Conservation (phyloP, 2,113 vertebrate genomes). For the Catharus minimus region DNA sequence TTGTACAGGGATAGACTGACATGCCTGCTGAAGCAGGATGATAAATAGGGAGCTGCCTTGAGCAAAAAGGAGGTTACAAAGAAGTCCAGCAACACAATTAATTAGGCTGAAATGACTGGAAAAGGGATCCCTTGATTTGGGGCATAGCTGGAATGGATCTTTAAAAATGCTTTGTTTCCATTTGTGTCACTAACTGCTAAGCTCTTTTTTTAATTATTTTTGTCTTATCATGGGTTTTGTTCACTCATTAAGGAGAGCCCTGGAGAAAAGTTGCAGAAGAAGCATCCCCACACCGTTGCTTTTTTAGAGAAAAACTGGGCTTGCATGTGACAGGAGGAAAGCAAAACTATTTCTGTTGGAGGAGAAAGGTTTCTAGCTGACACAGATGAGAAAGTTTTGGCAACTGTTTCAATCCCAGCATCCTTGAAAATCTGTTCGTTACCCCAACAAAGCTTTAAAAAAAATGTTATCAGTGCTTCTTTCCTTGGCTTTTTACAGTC, state of each 20-base stretch:
- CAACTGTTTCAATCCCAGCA: not conserved
- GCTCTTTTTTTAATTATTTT: not conserved
- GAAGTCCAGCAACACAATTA: not conserved
- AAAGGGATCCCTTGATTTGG: not conserved
- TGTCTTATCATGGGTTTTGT: not conserved
- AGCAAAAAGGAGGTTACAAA: not conserved
- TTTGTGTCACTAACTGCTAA: fast-evolving
- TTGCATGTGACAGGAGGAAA: not conserved
- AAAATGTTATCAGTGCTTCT: not conserved
- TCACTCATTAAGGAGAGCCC: not conserved
- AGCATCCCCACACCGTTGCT: not conserved
- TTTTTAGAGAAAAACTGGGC: not conserved
- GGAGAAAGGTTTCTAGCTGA: not conserved
- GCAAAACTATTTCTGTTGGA: not conserved
- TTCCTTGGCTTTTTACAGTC: slow-evolving; percentile 17
- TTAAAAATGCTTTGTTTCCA: not conserved
- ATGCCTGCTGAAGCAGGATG: not conserved
- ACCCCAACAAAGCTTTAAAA: not conserved
- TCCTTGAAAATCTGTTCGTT: slow-evolving; percentile 41
- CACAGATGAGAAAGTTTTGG: not conserved
- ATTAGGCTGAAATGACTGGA: not conserved
- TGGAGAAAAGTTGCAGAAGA: not conserved
- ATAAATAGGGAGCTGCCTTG: not conserved
- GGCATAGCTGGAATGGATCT: not conserved
- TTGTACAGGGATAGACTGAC: not conserved